Base-by-base conservation (phyloP, 1,140 invertebrate species). In the Aricia agestis region DNA sequence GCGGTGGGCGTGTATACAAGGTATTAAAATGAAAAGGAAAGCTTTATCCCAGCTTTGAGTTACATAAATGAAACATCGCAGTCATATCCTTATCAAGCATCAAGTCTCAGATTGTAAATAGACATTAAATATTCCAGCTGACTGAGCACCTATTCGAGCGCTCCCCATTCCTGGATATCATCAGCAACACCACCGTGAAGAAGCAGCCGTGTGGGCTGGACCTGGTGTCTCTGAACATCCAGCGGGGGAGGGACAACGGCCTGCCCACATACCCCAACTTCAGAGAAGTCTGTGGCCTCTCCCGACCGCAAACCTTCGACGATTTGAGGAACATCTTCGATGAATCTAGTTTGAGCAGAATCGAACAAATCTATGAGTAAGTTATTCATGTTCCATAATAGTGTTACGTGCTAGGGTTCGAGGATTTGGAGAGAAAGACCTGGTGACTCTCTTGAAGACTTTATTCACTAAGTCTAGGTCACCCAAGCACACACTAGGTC, bases 201-300 rank as follows among this genome's bases (percentile, higher is more conserved):
- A 13, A 13, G 6, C 13, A 13, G 57, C 89, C 93, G 0, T 96
- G 95, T 78, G 96, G 96, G 0, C 85, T 98, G 2, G 97, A 98
- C 92, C 87, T 98, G 74, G 96, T 97, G 0, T 96, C 97, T 0
- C 90, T 98, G 66, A 98, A 98, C 84, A 96, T 98, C 72, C 96
- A 97, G 82, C 93, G 97, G 61, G 98, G 97, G 0, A 89, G 98
- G 31, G 98, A 98, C 92, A 97, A 98, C 85, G 98, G 97, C 0
- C 90, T 98, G 18, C 95, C 97, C 0, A 86, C 95, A 0, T 99
- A 98, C 89, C 93, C 94, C 0, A 91, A 92, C 10, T 98, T 95
- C 94, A 92, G 97, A 25, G 91, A 95, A 76, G 93, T 95, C 80
- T 98, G 97, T 77, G 95, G 95, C 0, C 87, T 98, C 58, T 92